phyloP scores from a whole-genome alignment of 2,888 invertebrate genomes.

The Orthosia incerta region DNA sequence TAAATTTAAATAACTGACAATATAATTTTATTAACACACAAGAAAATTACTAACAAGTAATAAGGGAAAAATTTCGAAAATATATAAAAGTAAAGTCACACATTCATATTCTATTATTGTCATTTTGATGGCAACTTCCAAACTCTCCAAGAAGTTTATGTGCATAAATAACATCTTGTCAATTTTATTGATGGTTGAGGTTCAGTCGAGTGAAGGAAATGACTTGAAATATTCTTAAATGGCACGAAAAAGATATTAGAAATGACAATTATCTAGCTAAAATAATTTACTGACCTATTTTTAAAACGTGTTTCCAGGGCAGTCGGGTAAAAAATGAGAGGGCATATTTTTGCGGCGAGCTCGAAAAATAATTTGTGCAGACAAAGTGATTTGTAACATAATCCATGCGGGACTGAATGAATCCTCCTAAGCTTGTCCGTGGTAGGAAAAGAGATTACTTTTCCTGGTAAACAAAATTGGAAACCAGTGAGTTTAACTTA shows the following conservation, averaged over 20 bases:
- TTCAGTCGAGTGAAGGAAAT: no score
- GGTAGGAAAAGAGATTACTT: conserved; percentile 5
- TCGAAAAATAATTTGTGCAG: conserved; percentile 39
- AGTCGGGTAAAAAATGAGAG: conserved; percentile 6
- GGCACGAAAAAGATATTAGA: not conserved
- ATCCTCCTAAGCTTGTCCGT: conserved; percentile 39
- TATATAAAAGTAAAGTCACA: no score
- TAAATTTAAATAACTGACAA: not conserved
- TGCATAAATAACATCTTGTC: no score
- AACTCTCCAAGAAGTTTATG: no score
- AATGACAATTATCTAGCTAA: not conserved
- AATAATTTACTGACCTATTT: not conserved
- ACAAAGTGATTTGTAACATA: conserved; percentile 46
- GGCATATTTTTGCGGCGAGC: conserved; percentile 9
- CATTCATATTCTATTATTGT: no score
- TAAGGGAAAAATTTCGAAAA: not conserved
- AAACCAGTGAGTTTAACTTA: not conserved
- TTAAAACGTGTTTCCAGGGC: not conserved
- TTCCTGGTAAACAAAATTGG: conserved; percentile 33
- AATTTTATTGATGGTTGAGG: no score
- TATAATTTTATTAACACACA: not conserved
- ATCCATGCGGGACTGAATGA: conserved; percentile 30
- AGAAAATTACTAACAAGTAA: not conserved
- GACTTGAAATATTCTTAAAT: no score
- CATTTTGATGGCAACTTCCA: no score